Evolutionary conservation across 1,140 invertebrate species (phyloP).

Genomic region (Heterodera carotae): DNA sequence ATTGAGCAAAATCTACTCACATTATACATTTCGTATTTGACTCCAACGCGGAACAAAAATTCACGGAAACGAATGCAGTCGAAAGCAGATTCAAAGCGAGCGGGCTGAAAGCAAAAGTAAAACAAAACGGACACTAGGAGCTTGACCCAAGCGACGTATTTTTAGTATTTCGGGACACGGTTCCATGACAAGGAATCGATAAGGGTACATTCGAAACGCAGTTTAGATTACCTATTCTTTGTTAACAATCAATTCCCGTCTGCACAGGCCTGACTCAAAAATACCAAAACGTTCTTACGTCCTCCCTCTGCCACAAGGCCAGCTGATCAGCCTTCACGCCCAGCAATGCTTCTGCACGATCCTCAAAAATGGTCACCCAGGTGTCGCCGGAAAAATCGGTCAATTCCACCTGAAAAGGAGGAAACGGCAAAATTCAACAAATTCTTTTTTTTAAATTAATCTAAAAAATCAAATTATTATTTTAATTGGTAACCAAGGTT

Average conservation of each 20-base stretch:
- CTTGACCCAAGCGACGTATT: neutral
- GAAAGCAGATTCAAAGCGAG: slow-evolving; percentile 36
- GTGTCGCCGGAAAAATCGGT: slow-evolving; percentile 79
- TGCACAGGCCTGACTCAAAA: neutral
- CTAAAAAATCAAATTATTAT: too few species aligned
- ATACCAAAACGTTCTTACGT: slow-evolving; percentile 68
- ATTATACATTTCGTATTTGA: slow-evolving; percentile 41
- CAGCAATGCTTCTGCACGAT: slow-evolving; percentile 80
- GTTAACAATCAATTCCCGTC: neutral
- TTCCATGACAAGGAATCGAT: too few species aligned
- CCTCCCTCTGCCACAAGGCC: slow-evolving; percentile 57
- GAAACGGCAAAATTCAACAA: too few species aligned
- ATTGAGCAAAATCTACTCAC: slow-evolving; percentile 28
- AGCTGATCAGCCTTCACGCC: slow-evolving; percentile 78
- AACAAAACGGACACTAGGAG: too few species aligned
- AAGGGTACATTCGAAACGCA: too few species aligned
- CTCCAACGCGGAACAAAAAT: slow-evolving; percentile 37
- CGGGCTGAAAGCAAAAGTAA: slow-evolving; percentile 25
- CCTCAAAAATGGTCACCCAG: slow-evolving; percentile 87
- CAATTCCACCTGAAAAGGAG: slow-evolving; percentile 73
- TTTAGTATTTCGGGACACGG: too few species aligned
- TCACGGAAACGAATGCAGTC: slow-evolving; percentile 32
- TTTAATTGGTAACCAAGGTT: too few species aligned
- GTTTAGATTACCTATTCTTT: neutral
- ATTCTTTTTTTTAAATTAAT: too few species aligned